Conservation (phyloP, 2,888 invertebrate genomes). For the Rutpela maculata region DNA sequence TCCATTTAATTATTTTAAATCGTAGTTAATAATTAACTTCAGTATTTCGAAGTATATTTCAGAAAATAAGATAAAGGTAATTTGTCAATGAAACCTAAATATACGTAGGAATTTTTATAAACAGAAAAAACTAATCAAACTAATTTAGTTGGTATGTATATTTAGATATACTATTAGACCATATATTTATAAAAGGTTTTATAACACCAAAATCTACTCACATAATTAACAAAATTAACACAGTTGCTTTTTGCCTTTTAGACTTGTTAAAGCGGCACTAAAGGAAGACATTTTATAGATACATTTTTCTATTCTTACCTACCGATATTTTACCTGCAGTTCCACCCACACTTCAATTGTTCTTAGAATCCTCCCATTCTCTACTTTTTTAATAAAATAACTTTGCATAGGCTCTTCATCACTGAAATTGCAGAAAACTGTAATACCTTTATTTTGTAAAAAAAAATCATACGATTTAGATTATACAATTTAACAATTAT, state of each 20-base stretch:
- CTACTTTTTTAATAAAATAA: background rate
- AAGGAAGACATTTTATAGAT: background rate
- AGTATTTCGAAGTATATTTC: slow-evolving; percentile 14
- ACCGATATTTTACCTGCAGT: slow-evolving; percentile 15
- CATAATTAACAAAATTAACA: slow-evolving; percentile 19
- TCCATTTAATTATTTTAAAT: slow-evolving; percentile 6
- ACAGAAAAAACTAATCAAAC: slow-evolving; percentile 12
- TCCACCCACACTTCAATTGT: slow-evolving; percentile 29
- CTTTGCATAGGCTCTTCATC: background rate
- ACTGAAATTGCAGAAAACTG: background rate
- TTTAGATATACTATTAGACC: background rate
- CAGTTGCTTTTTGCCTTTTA: slow-evolving; percentile 18
- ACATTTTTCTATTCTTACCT: slow-evolving; percentile 18
- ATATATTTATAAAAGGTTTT: slow-evolving; percentile 14
- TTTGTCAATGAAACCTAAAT: slow-evolving; percentile 10
- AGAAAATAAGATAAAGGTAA: slow-evolving; percentile 23
- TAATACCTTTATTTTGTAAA: background rate
- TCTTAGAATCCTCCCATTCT: slow-evolving; percentile 13
- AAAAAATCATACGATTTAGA: too few relatives aligned
- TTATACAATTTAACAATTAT: too few relatives aligned
- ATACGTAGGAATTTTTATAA: slow-evolving; percentile 22
- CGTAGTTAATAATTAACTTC: slow-evolving; percentile 22
- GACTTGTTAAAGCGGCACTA: slow-evolving; percentile 2
- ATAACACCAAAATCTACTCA: slow-evolving; percentile 12
- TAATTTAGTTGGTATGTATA: background rate